Percentiles rank a stretch among this genome's conserved stretches.
phyloP scores from a whole-genome alignment of 2,797 vertebrate genomes.

The Gymnoscopelus braueri region DNA sequence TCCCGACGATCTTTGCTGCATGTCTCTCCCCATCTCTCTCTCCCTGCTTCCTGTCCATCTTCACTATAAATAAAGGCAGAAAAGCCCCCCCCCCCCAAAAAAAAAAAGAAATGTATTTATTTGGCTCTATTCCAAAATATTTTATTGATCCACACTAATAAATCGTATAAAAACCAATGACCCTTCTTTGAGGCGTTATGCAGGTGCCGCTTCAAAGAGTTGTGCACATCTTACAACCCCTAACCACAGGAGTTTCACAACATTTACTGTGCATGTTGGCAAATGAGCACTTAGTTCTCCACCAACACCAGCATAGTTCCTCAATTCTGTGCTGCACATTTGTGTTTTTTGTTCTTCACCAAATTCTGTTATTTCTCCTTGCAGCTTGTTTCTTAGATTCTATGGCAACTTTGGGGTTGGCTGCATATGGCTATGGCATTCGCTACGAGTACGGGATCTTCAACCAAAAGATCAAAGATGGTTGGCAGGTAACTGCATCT shows the following conservation, averaged over 20 bases:
- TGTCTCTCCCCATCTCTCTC: too few relatives aligned
- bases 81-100: too few relatives aligned
- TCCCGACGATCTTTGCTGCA: too few relatives aligned
- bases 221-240: not conserved
- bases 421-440: conserved; percentile 96
- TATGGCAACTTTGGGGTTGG: conserved; percentile 95
- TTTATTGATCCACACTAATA: too few relatives aligned
- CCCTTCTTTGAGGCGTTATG: too few relatives aligned
- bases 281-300: conserved; percentile 7
- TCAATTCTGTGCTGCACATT: not conserved
- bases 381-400: conserved; percentile 85
- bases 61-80: too few relatives aligned
- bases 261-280: not conserved
- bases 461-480: conserved; percentile 95
- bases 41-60: too few relatives aligned
- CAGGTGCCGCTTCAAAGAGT: too few relatives aligned
- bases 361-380: conserved; percentile 6
- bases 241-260: conserved; percentile 26
- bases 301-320: not conserved
- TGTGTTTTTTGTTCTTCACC: not conserved
- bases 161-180: too few relatives aligned
- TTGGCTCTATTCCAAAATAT: too few relatives aligned
- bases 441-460: conserved; percentile 98
- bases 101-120: too few relatives aligned
- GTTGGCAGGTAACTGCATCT: conserved; percentile 90